Base-by-base conservation (phyloP, 2,797 vertebrate genomes). In the Cirrhinus mrigala region DNA sequence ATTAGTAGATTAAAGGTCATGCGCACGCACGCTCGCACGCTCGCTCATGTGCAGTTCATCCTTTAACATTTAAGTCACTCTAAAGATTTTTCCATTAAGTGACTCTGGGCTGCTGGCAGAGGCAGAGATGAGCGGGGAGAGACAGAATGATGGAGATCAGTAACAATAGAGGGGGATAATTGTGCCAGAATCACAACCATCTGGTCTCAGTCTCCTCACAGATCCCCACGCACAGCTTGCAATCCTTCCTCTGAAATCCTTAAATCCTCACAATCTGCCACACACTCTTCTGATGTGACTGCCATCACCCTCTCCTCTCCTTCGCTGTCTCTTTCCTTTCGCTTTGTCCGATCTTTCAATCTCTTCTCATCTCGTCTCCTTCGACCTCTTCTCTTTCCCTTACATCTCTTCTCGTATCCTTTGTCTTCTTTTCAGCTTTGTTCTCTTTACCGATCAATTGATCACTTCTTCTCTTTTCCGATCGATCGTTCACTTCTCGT, bases 201-300 rank as follows among this genome's bases (percentile, higher is more conserved):
- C 93, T 94, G 92, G 90, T 93, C 84, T 90, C 83, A 64, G 89
- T 90, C 89, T 85, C 91, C 81, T 2, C 56, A 15, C 92, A 90
- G 86, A 94, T 91, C 90, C 90, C 90, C 70, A 71, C 85, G 89
- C 0, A 0, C 89, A 90, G 89, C 89, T 88, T 90, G 89, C 90
- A 91, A 90, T 92, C 90, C 56, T 3, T 92, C 85, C 46, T 40
- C 66, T 78, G 90, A 92, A 91, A 94, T 93, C 89, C 83, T 46
- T 87, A 93, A 94, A 94, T 94, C 91, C 90, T 88, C 11, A 58
- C 6, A 87, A 90, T 90, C 87, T 84, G 90, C 86, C 79, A 79
- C 85, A 70, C 88, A 68, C 4, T 89, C 85, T 48, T 88, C 83
- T 84, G 91, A 87, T 92, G 15, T 56, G 79, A 82, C 81, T 79